phyloP scores from a whole-genome alignment of 2,797 vertebrate genomes.

The Parauchenoglanis punctatus region DNA sequence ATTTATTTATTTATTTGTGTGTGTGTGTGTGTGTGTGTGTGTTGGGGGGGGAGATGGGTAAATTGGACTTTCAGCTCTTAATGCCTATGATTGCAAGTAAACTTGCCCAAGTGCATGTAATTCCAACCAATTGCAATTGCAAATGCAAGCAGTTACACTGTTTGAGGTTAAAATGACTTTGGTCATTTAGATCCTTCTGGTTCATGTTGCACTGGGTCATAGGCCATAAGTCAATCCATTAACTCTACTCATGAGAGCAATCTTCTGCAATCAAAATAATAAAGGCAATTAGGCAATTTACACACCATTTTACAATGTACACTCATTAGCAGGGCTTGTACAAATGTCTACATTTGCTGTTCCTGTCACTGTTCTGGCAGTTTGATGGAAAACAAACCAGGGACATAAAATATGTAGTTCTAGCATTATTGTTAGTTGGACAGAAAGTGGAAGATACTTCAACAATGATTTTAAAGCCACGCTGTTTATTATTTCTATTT shows the following conservation, averaged over 20 bases:
- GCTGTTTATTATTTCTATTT: neutral
- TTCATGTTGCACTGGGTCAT: slow-evolving; percentile 17
- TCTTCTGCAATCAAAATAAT: slow-evolving; percentile 39
- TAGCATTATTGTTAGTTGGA: neutral
- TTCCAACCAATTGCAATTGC: slow-evolving; percentile 12
- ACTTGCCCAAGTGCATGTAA: neutral
- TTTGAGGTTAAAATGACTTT: slow-evolving; percentile 13
- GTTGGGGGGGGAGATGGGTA: too few species aligned
- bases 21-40: too few species aligned
- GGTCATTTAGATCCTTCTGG: slow-evolving; percentile 18
- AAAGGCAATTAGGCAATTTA: slow-evolving; percentile 38
- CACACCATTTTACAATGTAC: slow-evolving; percentile 34
- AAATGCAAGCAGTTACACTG: slow-evolving; percentile 33
- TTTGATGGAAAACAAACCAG: neutral
- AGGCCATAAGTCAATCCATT: slow-evolving; percentile 25
- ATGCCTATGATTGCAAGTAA: neutral
- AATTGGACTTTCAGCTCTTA: neutral
- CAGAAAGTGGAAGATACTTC: neutral
- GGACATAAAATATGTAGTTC: neutral
- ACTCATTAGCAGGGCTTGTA: slow-evolving; percentile 21
- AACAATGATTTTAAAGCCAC: neutral
- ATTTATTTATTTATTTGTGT: neutral
- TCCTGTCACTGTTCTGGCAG: slow-evolving; percentile 2
- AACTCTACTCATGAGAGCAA: slow-evolving; percentile 26
- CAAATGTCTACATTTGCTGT: neutral